Conservation (phyloP, 2,797 vertebrate genomes). For the Enteromius paludinosus region DNA sequence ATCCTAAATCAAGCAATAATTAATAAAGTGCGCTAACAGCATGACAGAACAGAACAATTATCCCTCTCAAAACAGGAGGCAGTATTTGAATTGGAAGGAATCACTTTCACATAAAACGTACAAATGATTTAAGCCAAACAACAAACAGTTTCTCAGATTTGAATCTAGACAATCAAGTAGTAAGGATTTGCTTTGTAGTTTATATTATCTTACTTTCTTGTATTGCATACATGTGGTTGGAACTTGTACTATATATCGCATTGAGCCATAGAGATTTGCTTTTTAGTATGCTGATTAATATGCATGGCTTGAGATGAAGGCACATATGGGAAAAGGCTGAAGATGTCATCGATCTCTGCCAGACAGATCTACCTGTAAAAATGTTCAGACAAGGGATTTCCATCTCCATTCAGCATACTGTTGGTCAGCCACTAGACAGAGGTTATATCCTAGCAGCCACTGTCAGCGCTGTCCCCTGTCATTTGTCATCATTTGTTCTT, state of each 20-base stretch:
- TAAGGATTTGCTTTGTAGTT: not conserved
- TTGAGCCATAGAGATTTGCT: not conserved
- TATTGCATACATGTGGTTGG: not conserved
- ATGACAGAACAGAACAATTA: slow-evolving; percentile 42
- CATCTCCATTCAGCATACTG: slow-evolving; percentile 30
- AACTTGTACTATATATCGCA: not conserved
- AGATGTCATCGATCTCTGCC: slow-evolving; percentile 40
- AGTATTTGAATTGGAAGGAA: not conserved
- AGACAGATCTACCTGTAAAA: slow-evolving; percentile 62
- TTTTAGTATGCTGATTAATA: not conserved
- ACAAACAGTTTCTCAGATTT: not conserved
- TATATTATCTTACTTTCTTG: not conserved
- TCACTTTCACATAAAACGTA: slow-evolving; percentile 7
- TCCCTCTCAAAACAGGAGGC: slow-evolving; percentile 18
- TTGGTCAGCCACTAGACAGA: slow-evolving; percentile 49
- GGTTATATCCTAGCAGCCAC: slow-evolving; percentile 40
- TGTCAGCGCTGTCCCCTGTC: slow-evolving; percentile 55
- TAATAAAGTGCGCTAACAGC: slow-evolving; percentile 38
- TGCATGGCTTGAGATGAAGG: slow-evolving; percentile 11
- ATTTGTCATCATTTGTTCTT: slow-evolving; percentile 63
- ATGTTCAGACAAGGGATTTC: slow-evolving; percentile 62
- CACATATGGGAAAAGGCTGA: not conserved
- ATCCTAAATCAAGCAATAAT: slow-evolving; percentile 45
- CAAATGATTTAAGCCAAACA: slow-evolving; percentile 15
- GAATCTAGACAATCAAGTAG: not conserved